Evolutionary conservation across 64 coral and sea anemone genomes (phyloP).

Genomic region (Montipora efflorescens): DNA sequence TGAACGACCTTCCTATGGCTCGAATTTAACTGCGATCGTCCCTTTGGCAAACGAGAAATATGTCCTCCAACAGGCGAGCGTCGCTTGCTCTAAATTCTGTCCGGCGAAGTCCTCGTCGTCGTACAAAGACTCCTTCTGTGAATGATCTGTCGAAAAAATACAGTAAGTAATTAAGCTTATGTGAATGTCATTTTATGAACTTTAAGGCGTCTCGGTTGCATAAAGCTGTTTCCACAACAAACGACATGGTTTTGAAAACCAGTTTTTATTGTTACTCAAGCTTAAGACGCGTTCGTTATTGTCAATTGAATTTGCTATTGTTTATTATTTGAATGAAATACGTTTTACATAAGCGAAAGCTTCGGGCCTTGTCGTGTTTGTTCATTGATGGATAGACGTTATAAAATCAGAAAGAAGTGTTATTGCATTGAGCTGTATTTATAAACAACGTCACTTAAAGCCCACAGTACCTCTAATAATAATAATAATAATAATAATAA

Average conservation of each 20-base stretch:
- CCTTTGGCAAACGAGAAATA: background rate
- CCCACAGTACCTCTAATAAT: no score
- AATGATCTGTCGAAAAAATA: conserved; percentile 89
- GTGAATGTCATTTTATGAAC: no score
- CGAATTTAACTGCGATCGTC: background rate
- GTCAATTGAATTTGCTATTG: conserved; percentile 8
- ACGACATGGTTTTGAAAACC: background rate
- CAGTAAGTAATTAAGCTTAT: conserved; percentile 56
- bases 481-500: no score
- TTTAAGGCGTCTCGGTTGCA: no score
- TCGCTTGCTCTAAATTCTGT: conserved; percentile 27
- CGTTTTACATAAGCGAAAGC: no score
- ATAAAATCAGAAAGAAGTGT: no score
- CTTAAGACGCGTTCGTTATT: background rate
- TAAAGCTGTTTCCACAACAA: no score
- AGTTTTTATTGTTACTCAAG: background rate
- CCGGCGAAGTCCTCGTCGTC: conserved; percentile 57
- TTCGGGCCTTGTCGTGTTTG: no score
- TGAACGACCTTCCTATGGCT: background rate
- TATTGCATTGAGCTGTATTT: no score
- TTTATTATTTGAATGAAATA: background rate
- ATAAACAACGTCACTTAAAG: no score
- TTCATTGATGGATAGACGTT: no score
- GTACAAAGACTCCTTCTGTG: conserved; percentile 90
- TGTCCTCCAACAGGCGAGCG: conserved; percentile 53